Conservation (phyloP, 2,113 vertebrate species). For the Malurus alboscapulatus region DNA sequence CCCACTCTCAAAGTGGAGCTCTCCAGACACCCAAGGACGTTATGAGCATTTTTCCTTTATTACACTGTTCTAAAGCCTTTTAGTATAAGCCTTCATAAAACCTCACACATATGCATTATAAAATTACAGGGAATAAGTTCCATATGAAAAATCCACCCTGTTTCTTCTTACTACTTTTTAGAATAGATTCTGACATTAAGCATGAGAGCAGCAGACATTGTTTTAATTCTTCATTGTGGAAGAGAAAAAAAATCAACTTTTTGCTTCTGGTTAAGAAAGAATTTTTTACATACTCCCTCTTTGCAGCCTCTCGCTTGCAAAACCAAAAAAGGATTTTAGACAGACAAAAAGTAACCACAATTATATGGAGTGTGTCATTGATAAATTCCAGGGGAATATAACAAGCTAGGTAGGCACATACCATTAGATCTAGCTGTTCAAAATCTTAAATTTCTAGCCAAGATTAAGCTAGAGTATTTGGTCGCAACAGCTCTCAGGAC, state of each 20-base stretch:
- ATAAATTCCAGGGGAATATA: slow-evolving; percentile 56
- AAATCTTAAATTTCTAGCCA: slow-evolving; percentile 35
- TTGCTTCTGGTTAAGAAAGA: slow-evolving; percentile 20
- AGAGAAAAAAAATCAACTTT: background rate
- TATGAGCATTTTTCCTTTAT: background rate
- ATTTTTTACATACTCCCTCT: slow-evolving; percentile 43
- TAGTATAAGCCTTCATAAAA: slow-evolving; percentile 19
- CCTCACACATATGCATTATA: slow-evolving; percentile 24
- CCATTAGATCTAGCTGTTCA: slow-evolving; percentile 29
- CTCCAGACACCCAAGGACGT: background rate
- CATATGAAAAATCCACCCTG: slow-evolving; percentile 25
- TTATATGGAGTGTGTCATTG: slow-evolving; percentile 60
- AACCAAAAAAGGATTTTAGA: slow-evolving; percentile 51
- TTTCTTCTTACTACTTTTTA: slow-evolving; percentile 17
- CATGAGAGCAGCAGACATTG: slow-evolving; percentile 18
- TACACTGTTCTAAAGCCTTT: background rate
- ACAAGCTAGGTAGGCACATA: slow-evolving; percentile 55
- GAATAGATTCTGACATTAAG: background rate
- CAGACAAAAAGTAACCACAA: slow-evolving; percentile 41
- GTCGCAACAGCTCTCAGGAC: background rate
- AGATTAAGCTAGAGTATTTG: background rate
- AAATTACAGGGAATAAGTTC: slow-evolving; percentile 38
- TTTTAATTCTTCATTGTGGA: slow-evolving; percentile 37
- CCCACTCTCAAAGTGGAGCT: background rate
- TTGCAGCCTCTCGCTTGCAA: slow-evolving; percentile 6